These are phyloP conservation scores for Oscheius sp. DNA, from an alignment of 1,140 invertebrate genomes.

Conservation along the genomic window DNA sequence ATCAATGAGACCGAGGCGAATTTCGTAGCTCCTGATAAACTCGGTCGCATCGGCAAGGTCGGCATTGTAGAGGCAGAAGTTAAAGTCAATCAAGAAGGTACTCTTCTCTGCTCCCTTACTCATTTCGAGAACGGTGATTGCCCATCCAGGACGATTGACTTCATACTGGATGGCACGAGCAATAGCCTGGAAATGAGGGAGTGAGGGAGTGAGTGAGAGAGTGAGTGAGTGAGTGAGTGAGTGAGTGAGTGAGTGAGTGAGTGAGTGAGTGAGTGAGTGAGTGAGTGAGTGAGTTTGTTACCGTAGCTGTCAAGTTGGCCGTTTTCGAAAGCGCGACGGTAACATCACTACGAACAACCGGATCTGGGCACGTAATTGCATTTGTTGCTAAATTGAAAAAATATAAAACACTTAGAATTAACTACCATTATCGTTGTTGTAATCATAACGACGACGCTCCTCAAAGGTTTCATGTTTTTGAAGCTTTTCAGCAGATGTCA, in stretches of 20 bases:
- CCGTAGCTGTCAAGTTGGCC: slow-evolving; percentile 11
- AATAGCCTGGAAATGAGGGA: slow-evolving; percentile 2
- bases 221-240: too few species aligned
- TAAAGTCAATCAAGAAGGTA: slow-evolving; percentile 11
- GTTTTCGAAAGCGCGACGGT: slow-evolving; percentile 11
- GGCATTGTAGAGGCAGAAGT: slow-evolving; percentile 30
- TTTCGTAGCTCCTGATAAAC: slow-evolving; percentile 21
- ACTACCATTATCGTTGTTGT: too few species aligned
- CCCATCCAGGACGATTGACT: not conserved
- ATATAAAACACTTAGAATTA: too few species aligned
- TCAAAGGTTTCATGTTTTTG: too few species aligned
- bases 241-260: too few species aligned
- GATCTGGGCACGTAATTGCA: slow-evolving; percentile 23
- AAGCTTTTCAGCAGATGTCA: too few species aligned
- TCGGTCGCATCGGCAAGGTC: not conserved
- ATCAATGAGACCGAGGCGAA: slow-evolving; percentile 23
- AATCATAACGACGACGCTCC: too few species aligned
- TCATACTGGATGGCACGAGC: not conserved
- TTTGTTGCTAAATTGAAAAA: too few species aligned
- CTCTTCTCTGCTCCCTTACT: not conserved
- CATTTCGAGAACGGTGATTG: not conserved
- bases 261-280: too few species aligned
- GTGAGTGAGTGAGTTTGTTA: too few species aligned
- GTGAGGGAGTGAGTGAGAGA: too few species aligned
- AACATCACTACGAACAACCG: slow-evolving; percentile 17